Percentiles rank a stretch among this genome's conserved stretches.
phyloP scores from a whole-genome alignment of 2,888 invertebrate genomes.

The Epistrophe eligans region DNA sequence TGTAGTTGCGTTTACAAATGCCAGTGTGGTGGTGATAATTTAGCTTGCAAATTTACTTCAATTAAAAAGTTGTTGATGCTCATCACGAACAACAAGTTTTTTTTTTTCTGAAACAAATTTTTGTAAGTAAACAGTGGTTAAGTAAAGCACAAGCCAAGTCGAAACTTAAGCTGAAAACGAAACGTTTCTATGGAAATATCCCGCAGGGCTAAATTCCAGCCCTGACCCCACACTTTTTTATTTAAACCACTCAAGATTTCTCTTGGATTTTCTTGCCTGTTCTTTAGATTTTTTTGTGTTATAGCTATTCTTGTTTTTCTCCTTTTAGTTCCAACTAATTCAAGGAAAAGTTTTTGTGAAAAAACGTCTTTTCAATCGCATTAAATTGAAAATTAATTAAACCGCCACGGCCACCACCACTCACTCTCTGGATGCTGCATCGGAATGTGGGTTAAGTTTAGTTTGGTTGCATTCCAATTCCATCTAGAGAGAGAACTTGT shows the following conservation, averaged over 20 bases:
- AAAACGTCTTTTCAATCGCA: slow-evolving; percentile 58
- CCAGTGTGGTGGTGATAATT: slow-evolving; percentile 32
- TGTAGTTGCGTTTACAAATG: background rate
- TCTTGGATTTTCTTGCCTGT: background rate
- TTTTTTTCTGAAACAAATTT: slow-evolving; percentile 28
- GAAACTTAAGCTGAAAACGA: background rate
- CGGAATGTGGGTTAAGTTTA: slow-evolving; percentile 58
- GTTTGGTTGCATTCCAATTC: background rate
- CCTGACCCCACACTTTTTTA: background rate
- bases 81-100: slow-evolving; percentile 53
- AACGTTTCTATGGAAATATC: slow-evolving; percentile 10
- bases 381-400: slow-evolving; percentile 73
- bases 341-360: slow-evolving; percentile 35
- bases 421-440: slow-evolving; percentile 1
- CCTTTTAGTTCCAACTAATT: slow-evolving; percentile 42
- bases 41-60: slow-evolving; percentile 62
- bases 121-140: slow-evolving; percentile 15
- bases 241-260: slow-evolving; percentile 6
- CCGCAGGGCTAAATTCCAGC: background rate
- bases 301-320: background rate
- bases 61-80: slow-evolving; percentile 74
- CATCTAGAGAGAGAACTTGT: background rate
- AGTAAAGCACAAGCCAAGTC: slow-evolving; percentile 17
- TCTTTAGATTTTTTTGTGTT: slow-evolving; percentile 15
- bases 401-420: slow-evolving; percentile 19